Base-by-base conservation (phyloP, 2,113 vertebrate species). In the Bubalus kerabau region DNA sequence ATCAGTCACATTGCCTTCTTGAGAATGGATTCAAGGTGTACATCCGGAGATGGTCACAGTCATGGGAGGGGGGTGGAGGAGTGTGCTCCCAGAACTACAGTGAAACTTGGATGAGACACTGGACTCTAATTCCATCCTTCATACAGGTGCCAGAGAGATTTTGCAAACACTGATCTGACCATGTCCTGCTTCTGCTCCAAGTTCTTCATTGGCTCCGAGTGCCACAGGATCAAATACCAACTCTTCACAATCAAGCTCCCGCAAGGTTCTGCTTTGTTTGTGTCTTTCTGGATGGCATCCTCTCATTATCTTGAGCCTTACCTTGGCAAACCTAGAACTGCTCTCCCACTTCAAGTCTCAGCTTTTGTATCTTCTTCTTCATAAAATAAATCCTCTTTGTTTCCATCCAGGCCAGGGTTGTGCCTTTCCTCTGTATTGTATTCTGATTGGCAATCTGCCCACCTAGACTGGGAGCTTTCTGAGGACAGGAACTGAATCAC, bases 31-130 rank as follows among this genome's bases (percentile, higher is more conserved):
- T 32, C 26, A 17, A 56, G 80, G 7, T 17, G 17, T 26, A 54
- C 40, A 10, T 14, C 28, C 26, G 21, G 56, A 80, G 62, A 7
- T 11, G 7, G 13, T 32, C 59, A 9, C n/a, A 50, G 13, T 85
- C 26, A 56, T 43, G n/a, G 83, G 23, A 50, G 17, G 11, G 4
- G 19, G 67, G 67, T 36, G n/a, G 67, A 71, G n/a, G 67, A 9
- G 19, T 23, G 19, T 0, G 1, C 5, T n/a, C 24, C 23, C 24
- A 32, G 26, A 26, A 1, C n/a, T 54, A 1, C 13, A 14, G 50
- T 26, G n/a, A 57, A 62, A 64, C 1, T 2, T 9, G 12, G 48
- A 14, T 4, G 1, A 5, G 57, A 50, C 46, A 10, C 24, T 48
- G 6, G 28, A 36, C 17, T 81, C 64, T 24, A n/a, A 1, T 40